Base-by-base conservation (phyloP, 2,888 invertebrate species). In the Machimus atricapillus region DNA sequence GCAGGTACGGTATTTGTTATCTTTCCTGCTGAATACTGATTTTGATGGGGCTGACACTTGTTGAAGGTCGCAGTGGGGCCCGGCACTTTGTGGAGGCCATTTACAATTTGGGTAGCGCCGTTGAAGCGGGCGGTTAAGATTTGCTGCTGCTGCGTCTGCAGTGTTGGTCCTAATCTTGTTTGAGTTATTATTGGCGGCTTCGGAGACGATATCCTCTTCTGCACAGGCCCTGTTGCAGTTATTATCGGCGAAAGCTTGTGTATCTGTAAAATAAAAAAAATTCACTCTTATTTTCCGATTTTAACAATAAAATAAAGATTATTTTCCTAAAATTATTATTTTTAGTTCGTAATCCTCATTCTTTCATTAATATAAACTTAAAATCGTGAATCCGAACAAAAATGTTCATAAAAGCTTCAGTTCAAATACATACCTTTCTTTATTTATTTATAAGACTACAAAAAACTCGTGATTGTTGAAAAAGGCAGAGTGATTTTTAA, bases 1-100 rank as follows among this genome's bases (percentile, higher is more conserved):
- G 85, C 46, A 34, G 76, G 56, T 19, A 9, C 56, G 23, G 78
- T 86, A 34, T 85, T 73, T 66, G 86, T 77, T 82, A 86, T 52
- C 37, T 78, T 79, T 46, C 58, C 74, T n/a, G 73, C n/a, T 31
- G 85, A 52, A 78, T 85, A 88, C 79, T 87, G 87, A 12, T 76
- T 74, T 76, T 91, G 91, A 66, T 66, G 66, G 87, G 90, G 90
- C 83, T 91, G 91, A 52, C 91, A 83, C 77, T 86, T 87, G 37
- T 88, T 88, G 77, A 74, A 31, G 85, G 27, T 81, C 88, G 74
- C 88, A 87, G 88, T 89, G 19, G 58, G 88, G 37, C 87, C 88
- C 85, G 88, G 87, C 88, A 89, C 89, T 88, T 89, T 89, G 46
- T 88, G 89, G 86, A 89, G 87, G 85, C 89, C 89, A 89, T 89